phyloP scores from a whole-genome alignment of 1,140 invertebrate genomes.

The Papilio dardanus region DNA sequence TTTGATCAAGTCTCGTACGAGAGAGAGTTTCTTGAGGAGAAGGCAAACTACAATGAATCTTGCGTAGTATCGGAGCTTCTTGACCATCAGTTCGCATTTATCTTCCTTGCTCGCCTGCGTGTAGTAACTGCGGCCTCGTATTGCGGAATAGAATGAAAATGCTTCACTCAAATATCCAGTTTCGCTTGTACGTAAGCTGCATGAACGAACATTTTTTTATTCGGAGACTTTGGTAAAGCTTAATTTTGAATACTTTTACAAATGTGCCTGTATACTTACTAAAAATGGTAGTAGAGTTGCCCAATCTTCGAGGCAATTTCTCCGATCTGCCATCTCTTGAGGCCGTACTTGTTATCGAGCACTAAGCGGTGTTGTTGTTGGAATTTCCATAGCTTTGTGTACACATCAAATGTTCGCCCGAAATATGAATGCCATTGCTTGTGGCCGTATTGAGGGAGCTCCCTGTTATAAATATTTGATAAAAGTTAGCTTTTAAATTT shows the following conservation, averaged over 20 bases:
- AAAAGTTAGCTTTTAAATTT: neutral
- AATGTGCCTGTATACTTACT: conserved; percentile 86
- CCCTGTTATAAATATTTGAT: conserved; percentile 83
- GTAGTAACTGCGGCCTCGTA: conserved; percentile 96
- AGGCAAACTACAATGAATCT: conserved; percentile 98
- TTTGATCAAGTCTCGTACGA: conserved; percentile 95
- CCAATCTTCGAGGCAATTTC: conserved; percentile 99
- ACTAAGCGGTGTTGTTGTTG: conserved; percentile 97
- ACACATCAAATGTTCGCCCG: conserved; percentile 98
- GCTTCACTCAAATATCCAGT: conserved; percentile 98
- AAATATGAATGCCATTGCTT: conserved; percentile 99
- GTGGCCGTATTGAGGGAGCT: conserved; percentile 98
- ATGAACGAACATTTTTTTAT: conserved; percentile 48
- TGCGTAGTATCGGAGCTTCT: conserved; percentile 98
- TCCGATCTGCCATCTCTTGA: conserved; percentile 99
- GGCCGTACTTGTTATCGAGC: conserved; percentile 96
- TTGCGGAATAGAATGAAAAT: conserved; percentile 98
- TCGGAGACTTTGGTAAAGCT: neutral
- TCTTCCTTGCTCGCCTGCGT: conserved; percentile 96
- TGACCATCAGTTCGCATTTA: conserved; percentile 98
- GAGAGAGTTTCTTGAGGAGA: conserved; percentile 96
- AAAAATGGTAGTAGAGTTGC: conserved; percentile 99
- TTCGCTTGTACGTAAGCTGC: conserved; percentile 95
- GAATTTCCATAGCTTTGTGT: conserved; percentile 99
- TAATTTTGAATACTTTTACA: neutral